These are phyloP conservation scores for Eremophila alpestris DNA, from an alignment of 2,797 vertebrate species.

Conservation along the genomic window DNA sequence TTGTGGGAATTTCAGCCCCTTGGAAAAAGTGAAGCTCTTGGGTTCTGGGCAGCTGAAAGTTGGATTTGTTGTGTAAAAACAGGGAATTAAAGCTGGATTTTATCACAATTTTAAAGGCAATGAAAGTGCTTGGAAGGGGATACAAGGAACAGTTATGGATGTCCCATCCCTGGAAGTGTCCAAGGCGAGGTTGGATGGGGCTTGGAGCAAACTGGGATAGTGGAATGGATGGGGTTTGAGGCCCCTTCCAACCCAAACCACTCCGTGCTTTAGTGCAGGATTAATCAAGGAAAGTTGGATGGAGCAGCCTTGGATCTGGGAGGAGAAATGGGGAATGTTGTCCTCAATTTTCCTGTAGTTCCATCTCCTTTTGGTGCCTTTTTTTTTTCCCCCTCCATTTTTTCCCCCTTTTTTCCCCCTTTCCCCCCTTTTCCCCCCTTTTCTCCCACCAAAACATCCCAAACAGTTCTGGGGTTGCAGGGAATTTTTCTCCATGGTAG, in stretches of 20 bases:
- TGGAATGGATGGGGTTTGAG: rapidly evolving
- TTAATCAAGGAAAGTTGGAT: no score
- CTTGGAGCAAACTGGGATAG: rapidly evolving
- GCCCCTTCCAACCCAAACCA: background rate
- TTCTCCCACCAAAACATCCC: background rate
- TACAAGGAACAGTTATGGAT: background rate
- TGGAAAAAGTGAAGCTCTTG: background rate
- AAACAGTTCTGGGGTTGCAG: background rate
- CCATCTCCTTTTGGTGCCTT: background rate
- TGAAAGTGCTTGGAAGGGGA: rapidly evolving
- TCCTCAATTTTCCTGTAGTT: background rate
- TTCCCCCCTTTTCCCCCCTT: no score
- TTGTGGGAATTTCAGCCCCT: background rate
- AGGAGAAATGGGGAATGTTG: background rate
- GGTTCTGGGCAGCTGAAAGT: background rate
- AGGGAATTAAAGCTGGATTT: background rate
- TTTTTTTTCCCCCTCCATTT: no score
- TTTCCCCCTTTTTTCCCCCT: no score
- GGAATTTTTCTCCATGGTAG: background rate
- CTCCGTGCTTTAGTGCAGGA: background rate
- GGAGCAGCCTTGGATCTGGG: background rate
- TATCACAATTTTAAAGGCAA: rapidly evolving
- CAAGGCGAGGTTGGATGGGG: background rate
- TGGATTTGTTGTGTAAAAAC: background rate
- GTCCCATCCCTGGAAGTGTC: background rate